Evolutionary conservation across 2,113 vertebrate genomes (phyloP).

Genomic region (Mirza zaza): DNA sequence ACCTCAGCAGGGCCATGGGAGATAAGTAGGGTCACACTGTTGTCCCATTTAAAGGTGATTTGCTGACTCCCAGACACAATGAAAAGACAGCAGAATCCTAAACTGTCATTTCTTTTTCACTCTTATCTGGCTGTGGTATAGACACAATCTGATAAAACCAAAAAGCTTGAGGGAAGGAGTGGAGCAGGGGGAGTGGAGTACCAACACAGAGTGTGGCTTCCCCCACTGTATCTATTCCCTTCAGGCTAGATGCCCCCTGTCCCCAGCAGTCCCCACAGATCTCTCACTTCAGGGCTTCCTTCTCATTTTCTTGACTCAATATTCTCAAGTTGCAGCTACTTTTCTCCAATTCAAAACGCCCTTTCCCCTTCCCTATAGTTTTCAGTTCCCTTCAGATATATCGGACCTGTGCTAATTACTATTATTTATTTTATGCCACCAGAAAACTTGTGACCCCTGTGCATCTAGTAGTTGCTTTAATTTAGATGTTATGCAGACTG

Average conservation of each 20-base stretch:
- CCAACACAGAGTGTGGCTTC: neutral
- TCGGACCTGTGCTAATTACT: neutral
- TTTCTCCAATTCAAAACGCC: neutral
- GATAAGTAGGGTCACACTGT: neutral
- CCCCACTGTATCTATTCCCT: neutral
- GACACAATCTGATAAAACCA: conserved; percentile 6
- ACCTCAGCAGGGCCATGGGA: neutral
- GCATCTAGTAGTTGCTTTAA: neutral
- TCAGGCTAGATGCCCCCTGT: neutral
- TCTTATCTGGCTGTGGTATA: neutral
- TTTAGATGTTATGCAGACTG: neutral
- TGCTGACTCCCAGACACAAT: neutral
- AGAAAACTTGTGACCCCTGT: neutral
- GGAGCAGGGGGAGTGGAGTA: rapidly evolving
- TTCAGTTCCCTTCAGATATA: neutral
- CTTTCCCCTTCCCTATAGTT: neutral
- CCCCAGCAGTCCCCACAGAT: neutral
- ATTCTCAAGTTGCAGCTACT: neutral
- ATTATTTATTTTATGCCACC: neutral
- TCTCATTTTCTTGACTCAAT: neutral
- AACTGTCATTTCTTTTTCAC: neutral
- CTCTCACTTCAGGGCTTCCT: neutral
- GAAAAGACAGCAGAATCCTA: neutral
- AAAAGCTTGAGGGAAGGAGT: neutral
- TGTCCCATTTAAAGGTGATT: neutral